A percentile compares a stretch with the other conserved stretches of the same genome.
Evolutionary conservation across 1,140 invertebrate genomes (phyloP).

Genomic region (Drosophila serrata): DNA sequence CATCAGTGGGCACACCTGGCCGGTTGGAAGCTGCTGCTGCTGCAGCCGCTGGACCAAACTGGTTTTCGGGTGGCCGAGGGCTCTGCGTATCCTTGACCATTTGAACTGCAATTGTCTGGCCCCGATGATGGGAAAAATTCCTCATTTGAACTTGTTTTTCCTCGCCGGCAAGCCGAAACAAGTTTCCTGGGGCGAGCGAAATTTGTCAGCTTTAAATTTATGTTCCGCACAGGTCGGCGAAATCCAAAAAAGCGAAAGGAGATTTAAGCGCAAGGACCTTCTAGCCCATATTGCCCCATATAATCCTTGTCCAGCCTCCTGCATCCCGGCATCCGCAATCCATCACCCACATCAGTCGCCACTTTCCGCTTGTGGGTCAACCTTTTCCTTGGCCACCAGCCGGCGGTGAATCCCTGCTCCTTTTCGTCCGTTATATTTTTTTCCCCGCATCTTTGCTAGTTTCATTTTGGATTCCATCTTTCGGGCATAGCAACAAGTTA

Average conservation of each 20-base stretch:
- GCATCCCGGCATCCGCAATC: constrained; percentile 9
- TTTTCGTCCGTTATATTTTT: constrained; percentile 41
- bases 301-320: constrained; percentile 20
- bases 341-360: constrained; percentile 36
- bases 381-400: constrained; percentile 46
- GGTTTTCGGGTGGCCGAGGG: constrained; percentile 36
- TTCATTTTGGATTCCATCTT: constrained; percentile 67
- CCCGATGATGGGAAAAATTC: constrained; percentile 70
- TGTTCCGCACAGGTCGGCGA: constrained; percentile 45
- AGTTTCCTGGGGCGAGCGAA: constrained; percentile 38
- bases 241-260: constrained; percentile 6
- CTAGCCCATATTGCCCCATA: constrained; percentile 29
- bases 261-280: constrained; percentile 8
- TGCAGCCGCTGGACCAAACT: constrained; percentile 74
- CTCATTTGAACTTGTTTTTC: constrained; percentile 55
- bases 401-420: constrained; percentile 27
- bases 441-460: constrained; percentile 52
- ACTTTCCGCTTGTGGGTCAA: constrained; percentile 64
- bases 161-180: constrained; percentile 28
- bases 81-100: constrained; percentile 79
- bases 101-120: constrained; percentile 79
- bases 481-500: constrained; percentile 72
- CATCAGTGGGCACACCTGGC: constrained; percentile 75
- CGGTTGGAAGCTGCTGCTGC: constrained; percentile 63
- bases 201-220: constrained; percentile 59